Conservation (phyloP, 2,797 vertebrate genomes). For the Periparus ater region DNA sequence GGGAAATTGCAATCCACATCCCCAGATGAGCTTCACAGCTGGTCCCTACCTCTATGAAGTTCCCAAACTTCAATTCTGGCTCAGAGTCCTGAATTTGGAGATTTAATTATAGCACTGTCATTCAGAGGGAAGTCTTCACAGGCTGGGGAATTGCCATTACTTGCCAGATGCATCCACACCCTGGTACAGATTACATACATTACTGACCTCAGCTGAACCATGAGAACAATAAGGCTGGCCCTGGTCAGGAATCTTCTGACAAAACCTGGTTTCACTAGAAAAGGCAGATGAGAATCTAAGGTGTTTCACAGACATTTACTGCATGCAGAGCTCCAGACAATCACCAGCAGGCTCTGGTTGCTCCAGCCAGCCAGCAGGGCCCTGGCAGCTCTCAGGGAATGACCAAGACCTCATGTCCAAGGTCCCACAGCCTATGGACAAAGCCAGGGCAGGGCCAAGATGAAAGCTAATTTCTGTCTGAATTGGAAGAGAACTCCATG, state of each 20-base stretch:
- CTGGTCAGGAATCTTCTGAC: constrained; percentile 55
- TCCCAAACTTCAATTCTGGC: constrained; percentile 52
- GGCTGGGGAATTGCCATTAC: constrained; percentile 58
- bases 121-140: constrained; percentile 58
- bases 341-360: neutral
- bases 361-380: neutral
- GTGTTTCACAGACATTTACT: neutral
- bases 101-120: constrained; percentile 68
- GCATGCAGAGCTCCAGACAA: neutral
- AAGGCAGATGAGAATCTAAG: neutral
- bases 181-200: constrained; percentile 60
- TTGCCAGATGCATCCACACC: constrained; percentile 65
- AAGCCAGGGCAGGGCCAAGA: neutral
- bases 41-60: constrained; percentile 40
- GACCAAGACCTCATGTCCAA: neutral
- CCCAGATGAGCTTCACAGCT: constrained; percentile 53
- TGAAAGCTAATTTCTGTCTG: neutral
- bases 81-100: constrained; percentile 52
- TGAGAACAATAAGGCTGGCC: constrained; percentile 45
- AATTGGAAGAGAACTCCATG: neutral
- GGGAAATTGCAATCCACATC: constrained; percentile 51
- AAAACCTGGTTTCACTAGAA: constrained; percentile 31
- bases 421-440: fast-evolving
- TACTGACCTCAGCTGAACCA: constrained; percentile 68
- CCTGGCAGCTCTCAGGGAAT: neutral